These are phyloP conservation scores for Oligia latruncula DNA, from an alignment of 2,888 invertebrate species.

Conservation along the genomic window DNA sequence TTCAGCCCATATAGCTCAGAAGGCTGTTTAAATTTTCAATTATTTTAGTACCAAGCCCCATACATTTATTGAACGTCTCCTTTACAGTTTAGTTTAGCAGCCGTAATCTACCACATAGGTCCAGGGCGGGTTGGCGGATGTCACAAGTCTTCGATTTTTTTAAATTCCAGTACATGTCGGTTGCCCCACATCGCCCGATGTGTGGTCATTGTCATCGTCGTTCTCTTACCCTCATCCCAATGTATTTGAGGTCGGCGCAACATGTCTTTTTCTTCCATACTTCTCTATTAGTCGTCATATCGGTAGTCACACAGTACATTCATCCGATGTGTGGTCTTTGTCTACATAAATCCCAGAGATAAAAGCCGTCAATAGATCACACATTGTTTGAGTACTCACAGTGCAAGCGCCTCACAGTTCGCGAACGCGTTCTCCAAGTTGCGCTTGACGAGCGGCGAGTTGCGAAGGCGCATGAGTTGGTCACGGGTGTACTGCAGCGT, in stretches of 20 bases:
- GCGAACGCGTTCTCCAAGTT: slow-evolving; percentile 92
- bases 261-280: neutral
- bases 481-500: slow-evolving; percentile 91
- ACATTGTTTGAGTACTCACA: slow-evolving; percentile 73
- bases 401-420: slow-evolving; percentile 83
- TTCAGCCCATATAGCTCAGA: too few relatives aligned
- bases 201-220: neutral
- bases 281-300: neutral
- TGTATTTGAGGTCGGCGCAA: neutral
- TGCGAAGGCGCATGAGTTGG: slow-evolving; percentile 93
- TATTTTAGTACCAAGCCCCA: too few relatives aligned
- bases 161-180: neutral
- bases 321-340: neutral
- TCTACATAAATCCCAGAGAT: neutral
- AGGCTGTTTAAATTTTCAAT: too few relatives aligned
- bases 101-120: neutral
- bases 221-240: too few relatives aligned
- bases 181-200: neutral
- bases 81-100: neutral
- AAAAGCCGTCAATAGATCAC: neutral
- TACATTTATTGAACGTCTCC: too few relatives aligned
- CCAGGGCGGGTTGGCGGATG: neutral
- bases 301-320: neutral
- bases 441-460: slow-evolving; percentile 92
- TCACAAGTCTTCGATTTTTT: neutral